phyloP scores from a whole-genome alignment of 1,140 invertebrate species.

The Oncopeltus fasciatus region DNA sequence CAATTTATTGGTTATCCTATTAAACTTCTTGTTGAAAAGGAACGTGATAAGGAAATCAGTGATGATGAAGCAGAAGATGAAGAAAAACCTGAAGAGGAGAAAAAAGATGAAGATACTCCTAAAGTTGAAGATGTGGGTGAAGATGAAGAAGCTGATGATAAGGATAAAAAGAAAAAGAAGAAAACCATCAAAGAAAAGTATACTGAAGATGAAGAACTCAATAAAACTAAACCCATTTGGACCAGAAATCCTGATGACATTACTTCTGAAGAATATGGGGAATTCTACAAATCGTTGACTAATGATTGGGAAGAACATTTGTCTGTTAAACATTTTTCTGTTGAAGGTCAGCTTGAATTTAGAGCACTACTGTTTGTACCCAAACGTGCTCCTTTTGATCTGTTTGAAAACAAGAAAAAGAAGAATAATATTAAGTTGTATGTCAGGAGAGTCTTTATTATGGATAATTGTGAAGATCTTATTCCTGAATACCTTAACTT shows the following conservation, averaged over 20 bases:
- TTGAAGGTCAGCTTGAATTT: constrained; percentile 97
- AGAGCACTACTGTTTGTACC: constrained; percentile 89
- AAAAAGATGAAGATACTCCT: constrained; percentile 52
- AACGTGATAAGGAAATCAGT: constrained; percentile 87
- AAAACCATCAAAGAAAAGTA: constrained; percentile 96
- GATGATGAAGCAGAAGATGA: constrained; percentile 74
- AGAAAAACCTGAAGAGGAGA: constrained; percentile 44
- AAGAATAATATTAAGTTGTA: constrained; percentile 99
- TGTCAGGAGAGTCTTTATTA: constrained; percentile 92
- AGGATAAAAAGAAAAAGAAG: constrained; percentile 86
- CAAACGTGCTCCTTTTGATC: constrained; percentile 86
- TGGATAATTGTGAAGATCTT: constrained; percentile 98
- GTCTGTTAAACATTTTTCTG: constrained; percentile 96
- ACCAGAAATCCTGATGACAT: constrained; percentile 96
- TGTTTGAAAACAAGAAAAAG: constrained; percentile 95
- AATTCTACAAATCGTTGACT: constrained; percentile 97
- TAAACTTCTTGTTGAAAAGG: constrained; percentile 84
- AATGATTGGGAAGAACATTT: constrained; percentile 99
- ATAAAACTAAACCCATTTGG: constrained; percentile 99
- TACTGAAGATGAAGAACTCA: constrained; percentile 94
- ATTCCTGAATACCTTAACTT: constrained; percentile 98
- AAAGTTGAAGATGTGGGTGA: constrained; percentile 88
- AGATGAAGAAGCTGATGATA: constrained; percentile 59
- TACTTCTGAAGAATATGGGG: constrained; percentile 92
- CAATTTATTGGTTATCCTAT: constrained; percentile 99